phyloP scores from a whole-genome alignment of 1,140 invertebrate genomes.

The Mercenaria mercenaria region DNA sequence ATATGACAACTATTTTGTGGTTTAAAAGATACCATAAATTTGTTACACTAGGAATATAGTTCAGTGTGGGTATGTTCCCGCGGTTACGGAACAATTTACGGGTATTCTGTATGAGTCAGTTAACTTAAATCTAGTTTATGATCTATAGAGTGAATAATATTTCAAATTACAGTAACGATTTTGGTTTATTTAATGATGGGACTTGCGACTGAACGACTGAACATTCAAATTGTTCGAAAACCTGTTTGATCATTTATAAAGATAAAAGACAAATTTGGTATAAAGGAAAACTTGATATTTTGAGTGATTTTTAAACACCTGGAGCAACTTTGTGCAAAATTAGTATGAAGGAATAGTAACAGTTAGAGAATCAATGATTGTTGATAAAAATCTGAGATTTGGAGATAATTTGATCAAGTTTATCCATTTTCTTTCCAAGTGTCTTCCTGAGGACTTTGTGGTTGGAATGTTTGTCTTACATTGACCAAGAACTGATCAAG shows the following conservation, averaged over 20 bases:
- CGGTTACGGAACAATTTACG: conserved; percentile 10
- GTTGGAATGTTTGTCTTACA: not conserved
- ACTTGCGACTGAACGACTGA: conserved; percentile 1
- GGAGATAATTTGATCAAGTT: not conserved
- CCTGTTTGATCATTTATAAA: not conserved
- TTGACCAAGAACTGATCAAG: not conserved
- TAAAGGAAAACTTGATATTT: not conserved
- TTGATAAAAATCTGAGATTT: conserved; percentile 1
- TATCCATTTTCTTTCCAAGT: not conserved
- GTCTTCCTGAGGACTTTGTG: not conserved
- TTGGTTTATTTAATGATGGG: not conserved
- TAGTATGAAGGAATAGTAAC: not conserved
- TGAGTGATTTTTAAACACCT: conserved; percentile 17
- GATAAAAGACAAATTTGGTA: not conserved
- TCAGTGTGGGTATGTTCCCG: conserved; percentile 4
- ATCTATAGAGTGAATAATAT: conserved; percentile 17
- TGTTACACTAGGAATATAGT: not conserved
- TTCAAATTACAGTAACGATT: not conserved
- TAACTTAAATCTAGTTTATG: not conserved
- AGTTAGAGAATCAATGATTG: not conserved
- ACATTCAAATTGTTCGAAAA: not conserved
- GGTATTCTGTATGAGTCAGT: conserved; percentile 4
- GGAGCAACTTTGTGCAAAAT: not conserved
- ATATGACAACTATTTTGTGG: conserved; percentile 11
- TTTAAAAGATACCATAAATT: not conserved